Evolutionary conservation across 1,140 invertebrate genomes (phyloP).

Genomic region (Leptopilina clavipes): DNA sequence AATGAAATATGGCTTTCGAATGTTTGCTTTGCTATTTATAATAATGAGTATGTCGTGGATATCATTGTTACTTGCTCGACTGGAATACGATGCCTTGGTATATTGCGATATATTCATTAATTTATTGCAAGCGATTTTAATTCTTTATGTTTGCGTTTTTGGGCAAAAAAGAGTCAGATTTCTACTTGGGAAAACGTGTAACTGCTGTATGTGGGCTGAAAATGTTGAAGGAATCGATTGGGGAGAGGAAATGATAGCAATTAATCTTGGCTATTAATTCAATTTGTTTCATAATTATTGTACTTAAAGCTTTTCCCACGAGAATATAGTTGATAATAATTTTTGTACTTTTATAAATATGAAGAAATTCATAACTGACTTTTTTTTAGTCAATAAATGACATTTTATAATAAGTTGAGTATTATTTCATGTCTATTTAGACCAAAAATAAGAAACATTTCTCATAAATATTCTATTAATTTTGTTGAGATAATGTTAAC

Average conservation of each 20-base stretch:
- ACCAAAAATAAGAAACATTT: too few species aligned
- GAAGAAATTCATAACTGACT: neutral
- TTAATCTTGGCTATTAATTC: slow-evolving; percentile 82
- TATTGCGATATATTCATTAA: slow-evolving; percentile 85
- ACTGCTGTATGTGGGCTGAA: slow-evolving; percentile 78
- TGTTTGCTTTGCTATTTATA: slow-evolving; percentile 84
- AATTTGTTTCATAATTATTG: neutral
- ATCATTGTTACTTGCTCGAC: slow-evolving; percentile 83
- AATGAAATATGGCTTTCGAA: slow-evolving; percentile 87
- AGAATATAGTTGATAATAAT: neutral
- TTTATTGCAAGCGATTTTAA: slow-evolving; percentile 81
- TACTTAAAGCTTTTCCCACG: neutral
- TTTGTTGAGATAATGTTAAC: too few species aligned
- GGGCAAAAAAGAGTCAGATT: slow-evolving; percentile 85
- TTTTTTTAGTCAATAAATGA: neutral
- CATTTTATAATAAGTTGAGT: too few species aligned
- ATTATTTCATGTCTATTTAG: too few species aligned
- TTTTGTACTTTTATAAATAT: neutral
- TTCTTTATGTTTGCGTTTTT: slow-evolving; percentile 85
- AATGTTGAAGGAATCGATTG: slow-evolving; percentile 80
- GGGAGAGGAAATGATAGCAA: slow-evolving; percentile 90
- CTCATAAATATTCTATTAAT: too few species aligned
- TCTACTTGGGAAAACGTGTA: slow-evolving; percentile 84
- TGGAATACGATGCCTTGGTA: slow-evolving; percentile 81
- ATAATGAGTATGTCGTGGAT: slow-evolving; percentile 85